Evolutionary conservation across 2,888 invertebrate genomes (phyloP).

Genomic region (Yponomeuta evonymella): DNA sequence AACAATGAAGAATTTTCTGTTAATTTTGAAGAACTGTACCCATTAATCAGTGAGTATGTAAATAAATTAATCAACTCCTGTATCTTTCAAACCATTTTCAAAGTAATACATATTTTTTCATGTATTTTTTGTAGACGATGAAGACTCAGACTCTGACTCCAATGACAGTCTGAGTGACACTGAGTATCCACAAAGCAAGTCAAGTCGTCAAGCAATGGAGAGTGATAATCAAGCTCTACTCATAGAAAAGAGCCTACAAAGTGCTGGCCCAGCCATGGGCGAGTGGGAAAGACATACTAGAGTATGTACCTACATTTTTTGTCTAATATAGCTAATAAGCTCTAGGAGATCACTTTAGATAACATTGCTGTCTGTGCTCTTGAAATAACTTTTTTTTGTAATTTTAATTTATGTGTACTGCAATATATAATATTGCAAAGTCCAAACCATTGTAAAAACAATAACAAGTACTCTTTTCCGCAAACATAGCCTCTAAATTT

Average conservation of each 20-base stretch:
- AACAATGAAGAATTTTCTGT: slow-evolving; percentile 62
- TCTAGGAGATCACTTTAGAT: no score
- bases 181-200: slow-evolving; percentile 50
- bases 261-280: slow-evolving; percentile 78
- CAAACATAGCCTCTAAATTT: no score
- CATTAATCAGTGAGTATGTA: slow-evolving; percentile 57
- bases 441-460: no score
- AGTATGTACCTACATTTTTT: slow-evolving; percentile 51
- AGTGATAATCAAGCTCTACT: slow-evolving; percentile 40
- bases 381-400: no score
- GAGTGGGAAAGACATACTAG: slow-evolving; percentile 94
- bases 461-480: no score
- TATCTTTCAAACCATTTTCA: background rate
- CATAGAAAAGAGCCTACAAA: slow-evolving; percentile 78
- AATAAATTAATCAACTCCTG: background rate
- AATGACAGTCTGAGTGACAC: slow-evolving; percentile 60
- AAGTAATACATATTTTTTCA: background rate
- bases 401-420: no score
- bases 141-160: slow-evolving; percentile 40
- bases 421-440: no score
- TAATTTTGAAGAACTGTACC: slow-evolving; percentile 77
- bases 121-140: slow-evolving; percentile 15
- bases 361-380: no score
- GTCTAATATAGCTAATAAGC: slow-evolving; percentile 6
- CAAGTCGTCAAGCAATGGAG: slow-evolving; percentile 29